phyloP scores from a whole-genome alignment of 2,113 vertebrate genomes.

The Tonatia bakeri region DNA sequence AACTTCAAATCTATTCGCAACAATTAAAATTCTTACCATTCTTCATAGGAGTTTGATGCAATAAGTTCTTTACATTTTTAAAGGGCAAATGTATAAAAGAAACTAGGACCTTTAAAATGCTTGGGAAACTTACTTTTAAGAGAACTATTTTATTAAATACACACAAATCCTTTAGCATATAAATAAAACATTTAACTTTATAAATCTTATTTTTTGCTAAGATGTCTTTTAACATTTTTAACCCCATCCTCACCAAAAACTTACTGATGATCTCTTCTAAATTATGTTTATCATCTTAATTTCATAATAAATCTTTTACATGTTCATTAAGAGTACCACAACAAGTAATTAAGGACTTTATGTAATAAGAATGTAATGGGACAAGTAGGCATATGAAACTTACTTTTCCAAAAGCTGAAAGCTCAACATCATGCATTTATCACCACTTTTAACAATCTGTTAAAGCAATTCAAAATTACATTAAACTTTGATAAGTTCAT shows the following conservation, averaged over 20 bases:
- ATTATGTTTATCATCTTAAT: conserved; percentile 37
- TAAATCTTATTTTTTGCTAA: conserved; percentile 23
- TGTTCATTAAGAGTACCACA: not conserved
- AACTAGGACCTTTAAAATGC: not conserved
- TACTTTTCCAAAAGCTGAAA: not conserved
- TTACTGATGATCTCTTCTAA: conserved; percentile 25
- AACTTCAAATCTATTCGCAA: conserved; percentile 18
- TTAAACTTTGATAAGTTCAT: conserved; percentile 17
- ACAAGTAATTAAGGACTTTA: not conserved
- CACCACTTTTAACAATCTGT: conserved; percentile 8
- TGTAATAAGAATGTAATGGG: not conserved
- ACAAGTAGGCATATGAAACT: not conserved
- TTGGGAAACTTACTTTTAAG: conserved; percentile 22
- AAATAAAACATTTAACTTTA: conserved; percentile 47
- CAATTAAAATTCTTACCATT: conserved; percentile 36
- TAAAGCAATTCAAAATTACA: conserved; percentile 44
- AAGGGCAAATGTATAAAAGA: conserved; percentile 8
- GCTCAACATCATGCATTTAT: not conserved
- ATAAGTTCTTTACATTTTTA: conserved; percentile 4
- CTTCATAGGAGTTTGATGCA: conserved; percentile 3
- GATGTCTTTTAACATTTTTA: conserved; percentile 24
- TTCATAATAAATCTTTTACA: conserved; percentile 5
- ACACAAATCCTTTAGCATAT: not conserved
- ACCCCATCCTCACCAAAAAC: not conserved
- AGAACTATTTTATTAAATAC: not conserved